Percentiles rank a stretch among this genome's conserved stretches.
These are phyloP conservation scores for Microctenopoma stevenorrisi DNA, from an alignment of 2,797 vertebrate genomes.

Conservation along the genomic window DNA sequence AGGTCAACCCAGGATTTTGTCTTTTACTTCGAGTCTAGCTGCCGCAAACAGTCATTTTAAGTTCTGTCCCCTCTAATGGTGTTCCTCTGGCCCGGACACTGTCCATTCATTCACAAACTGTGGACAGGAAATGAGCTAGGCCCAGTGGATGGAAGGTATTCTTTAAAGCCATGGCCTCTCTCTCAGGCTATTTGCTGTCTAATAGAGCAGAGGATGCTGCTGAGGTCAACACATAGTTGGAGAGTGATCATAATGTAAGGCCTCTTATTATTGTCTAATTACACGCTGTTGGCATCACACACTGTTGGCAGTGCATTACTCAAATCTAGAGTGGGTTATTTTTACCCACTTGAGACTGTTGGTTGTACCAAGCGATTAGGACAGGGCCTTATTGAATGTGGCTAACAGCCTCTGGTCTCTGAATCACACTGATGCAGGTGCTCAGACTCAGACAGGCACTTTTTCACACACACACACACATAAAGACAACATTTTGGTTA, in stretches of 20 bases:
- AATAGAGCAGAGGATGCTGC: constrained; percentile 85
- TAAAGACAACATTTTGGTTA: constrained; percentile 77
- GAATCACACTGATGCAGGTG: constrained; percentile 67
- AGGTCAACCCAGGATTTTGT: constrained; percentile 41
- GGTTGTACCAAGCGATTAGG: constrained; percentile 73
- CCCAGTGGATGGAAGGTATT: constrained; percentile 71
- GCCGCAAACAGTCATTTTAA: constrained; percentile 56
- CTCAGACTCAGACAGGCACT: constrained; percentile 64
- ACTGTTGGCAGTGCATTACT: constrained; percentile 86
- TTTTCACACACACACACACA: constrained; percentile 57
- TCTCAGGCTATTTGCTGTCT: constrained; percentile 87
- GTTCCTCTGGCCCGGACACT: constrained; percentile 46
- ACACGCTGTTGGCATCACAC: constrained; percentile 82
- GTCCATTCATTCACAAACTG: constrained; percentile 50
- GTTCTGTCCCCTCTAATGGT: constrained; percentile 75
- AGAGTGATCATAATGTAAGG: constrained; percentile 81
- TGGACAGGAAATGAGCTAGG: constrained; percentile 64
- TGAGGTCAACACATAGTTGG: constrained; percentile 86
- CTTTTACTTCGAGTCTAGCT: constrained; percentile 33
- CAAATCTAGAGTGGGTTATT: constrained; percentile 75
- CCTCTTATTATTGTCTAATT: constrained; percentile 88
- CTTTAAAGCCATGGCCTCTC: constrained; percentile 84
- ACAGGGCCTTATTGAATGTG: constrained; percentile 82
- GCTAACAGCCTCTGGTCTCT: constrained; percentile 69
- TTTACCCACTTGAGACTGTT: constrained; percentile 87